These are phyloP conservation scores for Hydriomena furcata DNA, from an alignment of 2,888 invertebrate species.

Conservation along the genomic window DNA sequence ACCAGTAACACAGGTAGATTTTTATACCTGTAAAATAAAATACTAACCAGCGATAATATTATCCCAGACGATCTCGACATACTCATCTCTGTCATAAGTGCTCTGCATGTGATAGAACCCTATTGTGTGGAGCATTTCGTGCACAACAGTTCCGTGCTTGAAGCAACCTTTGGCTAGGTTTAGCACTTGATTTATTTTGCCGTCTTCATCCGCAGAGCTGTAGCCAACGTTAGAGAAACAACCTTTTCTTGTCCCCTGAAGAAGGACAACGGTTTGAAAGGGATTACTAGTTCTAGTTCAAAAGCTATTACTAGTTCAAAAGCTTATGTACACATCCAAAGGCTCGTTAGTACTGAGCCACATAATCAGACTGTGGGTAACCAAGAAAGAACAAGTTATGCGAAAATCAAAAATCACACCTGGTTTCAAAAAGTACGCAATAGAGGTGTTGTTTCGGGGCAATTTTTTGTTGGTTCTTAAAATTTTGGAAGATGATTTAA, in stretches of 20 bases:
- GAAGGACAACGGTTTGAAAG: not conserved
- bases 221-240: constrained; percentile 77
- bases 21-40: not conserved
- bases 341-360: no score
- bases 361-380: no score
- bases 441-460: no score
- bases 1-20: no score
- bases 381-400: no score
- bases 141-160: constrained; percentile 86
- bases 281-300: no score
- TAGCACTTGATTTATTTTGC: constrained; percentile 65
- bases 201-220: constrained; percentile 48
- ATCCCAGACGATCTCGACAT: constrained; percentile 88
- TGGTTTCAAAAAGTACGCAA: no score
- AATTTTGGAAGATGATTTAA: constrained; percentile 13
- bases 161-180: constrained; percentile 84
- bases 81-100: constrained; percentile 89
- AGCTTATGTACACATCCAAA: no score
- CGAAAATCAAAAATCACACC: no score
- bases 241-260: constrained; percentile 88
- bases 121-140: constrained; percentile 91
- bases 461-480: no score
- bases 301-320: no score
- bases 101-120: constrained; percentile 95
- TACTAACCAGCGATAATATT: constrained; percentile 85